These are phyloP conservation scores for Paragorgia papillata DNA, from an alignment of 92 coral and sea anemone species.

Conservation along the genomic window DNA sequence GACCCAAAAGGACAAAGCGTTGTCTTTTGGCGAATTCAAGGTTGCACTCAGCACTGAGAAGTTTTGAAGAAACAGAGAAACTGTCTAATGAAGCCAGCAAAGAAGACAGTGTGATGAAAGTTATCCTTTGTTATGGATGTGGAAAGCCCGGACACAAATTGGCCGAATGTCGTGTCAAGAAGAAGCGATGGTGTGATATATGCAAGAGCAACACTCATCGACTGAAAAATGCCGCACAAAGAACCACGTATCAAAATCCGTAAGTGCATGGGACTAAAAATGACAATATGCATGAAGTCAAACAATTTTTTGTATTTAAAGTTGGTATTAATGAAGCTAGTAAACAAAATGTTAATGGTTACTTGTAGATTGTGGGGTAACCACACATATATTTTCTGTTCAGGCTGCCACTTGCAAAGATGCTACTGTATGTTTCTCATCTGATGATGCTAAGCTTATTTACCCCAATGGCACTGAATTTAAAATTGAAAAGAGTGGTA, in stretches of 20 bases:
- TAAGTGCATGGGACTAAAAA: neutral
- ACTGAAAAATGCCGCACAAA: constrained; percentile 19
- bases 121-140: constrained; percentile 18
- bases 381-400: constrained; percentile 56
- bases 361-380: constrained; percentile 48
- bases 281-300: constrained; percentile 3
- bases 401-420: constrained; percentile 45
- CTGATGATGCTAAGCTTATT: constrained; percentile 9
- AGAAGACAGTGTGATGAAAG: neutral
- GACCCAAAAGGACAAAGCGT: constrained; percentile 31
- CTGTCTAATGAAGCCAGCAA: constrained; percentile 5
- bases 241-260: constrained; percentile 8
- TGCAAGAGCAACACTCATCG: constrained; percentile 14
- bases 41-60: constrained; percentile 12
- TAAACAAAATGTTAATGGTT: neutral
- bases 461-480: constrained; percentile 35
- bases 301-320: constrained; percentile 40
- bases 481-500: constrained; percentile 31
- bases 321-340: constrained; percentile 2
- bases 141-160: constrained; percentile 33
- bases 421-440: constrained; percentile 8
- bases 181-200: constrained; percentile 27
- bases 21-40: constrained; percentile 42
- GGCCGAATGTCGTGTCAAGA: constrained; percentile 23
- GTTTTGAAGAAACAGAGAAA: constrained; percentile 25